phyloP scores from a whole-genome alignment of 1,140 invertebrate species.

The Trichonephila clavipes region DNA sequence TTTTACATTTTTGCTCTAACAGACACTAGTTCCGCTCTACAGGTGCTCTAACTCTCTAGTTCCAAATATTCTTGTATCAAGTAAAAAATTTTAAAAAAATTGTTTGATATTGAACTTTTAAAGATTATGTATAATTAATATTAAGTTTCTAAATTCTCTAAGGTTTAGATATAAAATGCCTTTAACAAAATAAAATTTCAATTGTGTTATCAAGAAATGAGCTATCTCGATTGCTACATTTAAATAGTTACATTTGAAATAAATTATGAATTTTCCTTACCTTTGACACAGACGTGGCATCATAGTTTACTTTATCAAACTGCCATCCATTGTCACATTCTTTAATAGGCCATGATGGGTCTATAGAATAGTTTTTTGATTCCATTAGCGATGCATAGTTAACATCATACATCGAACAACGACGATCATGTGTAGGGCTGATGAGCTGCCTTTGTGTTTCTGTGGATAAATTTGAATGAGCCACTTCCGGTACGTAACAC shows the following conservation, averaged over 20 bases:
- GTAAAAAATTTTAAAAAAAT: too few relatives aligned
- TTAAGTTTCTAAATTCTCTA: too few relatives aligned
- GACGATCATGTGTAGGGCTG: constrained; percentile 26
- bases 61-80: too few relatives aligned
- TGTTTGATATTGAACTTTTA: too few relatives aligned
- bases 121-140: too few relatives aligned
- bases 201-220: too few relatives aligned
- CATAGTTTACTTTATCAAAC: constrained; percentile 33
- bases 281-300: constrained; percentile 3
- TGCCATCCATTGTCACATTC: constrained; percentile 28
- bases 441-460: constrained; percentile 78
- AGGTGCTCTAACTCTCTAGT: too few relatives aligned
- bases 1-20: too few relatives aligned
- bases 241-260: not conserved
- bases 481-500: constrained; percentile 83
- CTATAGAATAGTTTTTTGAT: not conserved
- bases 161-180: too few relatives aligned
- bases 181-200: too few relatives aligned
- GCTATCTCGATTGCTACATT: too few relatives aligned
- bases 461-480: constrained; percentile 81
- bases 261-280: not conserved
- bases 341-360: not conserved
- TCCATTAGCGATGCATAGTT: not conserved
- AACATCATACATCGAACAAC: constrained; percentile 31
- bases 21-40: too few relatives aligned